phyloP scores from a whole-genome alignment of 2,113 vertebrate genomes.

The Sialia sialis region DNA sequence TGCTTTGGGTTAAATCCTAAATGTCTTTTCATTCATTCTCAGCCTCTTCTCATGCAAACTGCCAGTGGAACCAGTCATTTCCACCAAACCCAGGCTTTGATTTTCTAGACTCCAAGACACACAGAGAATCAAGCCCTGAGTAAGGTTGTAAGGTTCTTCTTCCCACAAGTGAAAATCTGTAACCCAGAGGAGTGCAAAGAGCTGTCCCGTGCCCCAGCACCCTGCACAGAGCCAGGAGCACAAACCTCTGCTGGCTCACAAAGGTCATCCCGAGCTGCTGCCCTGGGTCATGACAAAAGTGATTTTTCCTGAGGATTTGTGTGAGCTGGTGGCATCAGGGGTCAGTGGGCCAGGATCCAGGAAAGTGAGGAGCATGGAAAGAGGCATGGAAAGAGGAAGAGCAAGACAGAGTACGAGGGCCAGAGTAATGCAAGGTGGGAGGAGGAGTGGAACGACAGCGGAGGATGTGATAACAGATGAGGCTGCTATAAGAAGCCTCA shows the following conservation, averaged over 20 bases:
- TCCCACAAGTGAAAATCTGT: background rate
- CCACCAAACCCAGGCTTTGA: background rate
- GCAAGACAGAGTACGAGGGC: slow-evolving; percentile 14
- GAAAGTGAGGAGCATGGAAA: background rate
- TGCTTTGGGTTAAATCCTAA: background rate
- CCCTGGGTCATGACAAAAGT: background rate
- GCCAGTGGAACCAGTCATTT: background rate
- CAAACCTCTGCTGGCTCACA: background rate
- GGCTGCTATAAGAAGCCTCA: slow-evolving; percentile 36
- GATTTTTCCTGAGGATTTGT: background rate
- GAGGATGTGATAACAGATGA: slow-evolving; percentile 58
- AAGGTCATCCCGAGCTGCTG: fast-evolving
- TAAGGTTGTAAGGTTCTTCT: background rate
- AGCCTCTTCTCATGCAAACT: background rate
- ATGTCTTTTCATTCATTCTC: background rate
- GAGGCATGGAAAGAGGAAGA: background rate
- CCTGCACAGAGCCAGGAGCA: background rate
- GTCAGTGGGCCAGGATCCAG: background rate
- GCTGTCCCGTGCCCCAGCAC: background rate
- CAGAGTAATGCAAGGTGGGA: slow-evolving; percentile 40
- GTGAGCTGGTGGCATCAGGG: background rate
- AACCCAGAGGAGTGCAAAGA: background rate
- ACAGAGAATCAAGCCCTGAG: background rate
- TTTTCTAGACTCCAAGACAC: background rate
- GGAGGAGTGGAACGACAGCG: background rate